Base-by-base conservation (phyloP, 2,113 vertebrate species). In the Sorex araneus region DNA sequence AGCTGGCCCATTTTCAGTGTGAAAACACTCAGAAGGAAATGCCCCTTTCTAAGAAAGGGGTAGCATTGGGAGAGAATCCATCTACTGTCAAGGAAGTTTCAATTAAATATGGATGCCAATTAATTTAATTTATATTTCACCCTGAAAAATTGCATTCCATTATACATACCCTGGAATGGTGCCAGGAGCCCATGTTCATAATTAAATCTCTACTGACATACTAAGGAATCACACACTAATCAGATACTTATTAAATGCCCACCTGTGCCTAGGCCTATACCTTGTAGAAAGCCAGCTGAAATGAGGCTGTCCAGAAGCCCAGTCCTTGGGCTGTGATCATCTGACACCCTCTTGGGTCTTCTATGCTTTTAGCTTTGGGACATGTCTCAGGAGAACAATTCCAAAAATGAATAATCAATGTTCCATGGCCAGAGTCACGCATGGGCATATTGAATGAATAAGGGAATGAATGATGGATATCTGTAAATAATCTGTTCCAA, bases 51-150 rank as follows among this genome's bases (percentile, higher is more conserved):
- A 91, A 96, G 91, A 78, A 91, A 90, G 69, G 19, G 64, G 83
- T 89, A 74, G n/a, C 0, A 6, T 45, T 66, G 70, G 69, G 71
- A 83, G 79, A 88, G 89, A 95, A 91, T 84, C 84, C 89, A 84
- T 95, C 76, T 30, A 78, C 93, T 84, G 80, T 95, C 94, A 93
- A 81, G 92, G 89, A 96, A 93, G 77, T 95, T 95, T 93, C 95
- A 92, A 93, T 94, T 96, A 94, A 95, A 87, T 92, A 78, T 4
- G 84, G 89, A 94, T 92, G 91, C 89, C 95, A 95, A 96, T 96
- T 97, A 96, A 95, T 96, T 93, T 96, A 94, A 96, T 97, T 96
- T 97, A 96, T 96, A 95, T 95, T 93, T 95, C 89, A 93, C 60
- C 69, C 81, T 92, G 93, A 90, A 95, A 95, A 96, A 95, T 95